A percentile compares a stretch with the other conserved stretches of the same genome.
phyloP scores from a whole-genome alignment of 2,797 vertebrate species.

The Sus cebifrons region DNA sequence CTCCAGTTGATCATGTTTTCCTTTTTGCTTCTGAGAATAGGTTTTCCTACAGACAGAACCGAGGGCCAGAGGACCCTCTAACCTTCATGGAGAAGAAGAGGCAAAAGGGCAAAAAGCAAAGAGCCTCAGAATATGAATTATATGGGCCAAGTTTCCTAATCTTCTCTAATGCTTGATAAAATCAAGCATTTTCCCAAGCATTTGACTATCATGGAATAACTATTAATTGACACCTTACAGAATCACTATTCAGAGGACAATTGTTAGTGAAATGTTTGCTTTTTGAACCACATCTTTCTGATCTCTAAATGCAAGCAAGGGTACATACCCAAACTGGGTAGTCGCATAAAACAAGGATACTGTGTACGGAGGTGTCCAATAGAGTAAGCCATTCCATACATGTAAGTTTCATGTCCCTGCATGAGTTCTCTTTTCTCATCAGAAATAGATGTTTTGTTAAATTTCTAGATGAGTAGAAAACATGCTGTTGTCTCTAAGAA shows the following conservation, averaged over 20 bases:
- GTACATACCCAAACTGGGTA: not conserved
- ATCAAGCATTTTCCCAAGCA: slow-evolving; percentile 28
- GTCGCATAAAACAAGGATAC: not conserved
- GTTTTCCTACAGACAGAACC: not conserved
- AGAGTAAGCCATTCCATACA: not conserved
- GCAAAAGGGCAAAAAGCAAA: not conserved
- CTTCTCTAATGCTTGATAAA: not conserved
- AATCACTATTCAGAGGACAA: not conserved
- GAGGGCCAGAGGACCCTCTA: not conserved
- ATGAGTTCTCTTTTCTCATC: slow-evolving; percentile 8
- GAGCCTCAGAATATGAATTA: not conserved
- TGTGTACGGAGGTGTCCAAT: not conserved
- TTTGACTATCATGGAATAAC: not conserved
- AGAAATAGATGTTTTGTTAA: slow-evolving; percentile 6
- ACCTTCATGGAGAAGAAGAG: not conserved
- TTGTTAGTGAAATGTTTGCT: not conserved
- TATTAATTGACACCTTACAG: not conserved
- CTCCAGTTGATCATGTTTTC: not conserved
- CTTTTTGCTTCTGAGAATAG: not conserved
- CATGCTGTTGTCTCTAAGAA: not conserved
- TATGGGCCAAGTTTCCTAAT: not conserved
- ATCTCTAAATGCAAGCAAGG: not conserved
- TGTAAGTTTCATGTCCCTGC: not conserved
- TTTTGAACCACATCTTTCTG: slow-evolving; percentile 12
- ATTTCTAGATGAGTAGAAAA: not conserved